Percentiles rank a stretch among this genome's conserved stretches.
Evolutionary conservation across 1,140 invertebrate species (phyloP).

Genomic region (Neelides sp.): DNA sequence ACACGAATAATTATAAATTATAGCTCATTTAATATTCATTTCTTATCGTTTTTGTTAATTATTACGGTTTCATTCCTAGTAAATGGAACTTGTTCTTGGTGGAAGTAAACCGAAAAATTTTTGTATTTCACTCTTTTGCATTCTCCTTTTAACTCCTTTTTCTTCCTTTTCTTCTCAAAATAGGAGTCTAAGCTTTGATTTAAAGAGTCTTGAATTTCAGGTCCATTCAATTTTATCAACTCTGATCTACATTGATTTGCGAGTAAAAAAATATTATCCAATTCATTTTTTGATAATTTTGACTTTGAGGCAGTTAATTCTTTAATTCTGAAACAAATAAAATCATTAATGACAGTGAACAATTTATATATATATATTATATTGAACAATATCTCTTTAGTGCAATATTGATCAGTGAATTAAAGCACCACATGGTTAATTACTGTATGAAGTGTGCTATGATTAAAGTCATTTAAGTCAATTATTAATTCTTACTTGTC

Average conservation of each 20-base stretch:
- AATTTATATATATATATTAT: too few species aligned
- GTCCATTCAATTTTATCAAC: too few species aligned
- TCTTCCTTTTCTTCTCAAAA: not conserved
- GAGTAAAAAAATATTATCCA: not conserved
- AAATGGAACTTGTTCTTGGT: slow-evolving; percentile 11
- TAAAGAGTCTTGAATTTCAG: not conserved
- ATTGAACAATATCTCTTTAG: too few species aligned
- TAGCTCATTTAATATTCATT: not conserved
- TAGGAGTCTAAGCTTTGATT: not conserved
- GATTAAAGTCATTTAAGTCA: not conserved
- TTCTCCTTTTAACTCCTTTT: not conserved
- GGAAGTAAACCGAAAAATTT: slow-evolving; percentile 13
- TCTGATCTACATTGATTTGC: not conserved
- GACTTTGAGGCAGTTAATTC: slow-evolving; percentile 4
- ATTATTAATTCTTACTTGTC: slow-evolving; percentile 2
- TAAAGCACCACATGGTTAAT: too few species aligned
- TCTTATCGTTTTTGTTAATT: not conserved
- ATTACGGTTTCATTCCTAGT: not conserved
- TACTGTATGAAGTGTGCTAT: not conserved
- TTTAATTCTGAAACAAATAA: slow-evolving; percentile 3
- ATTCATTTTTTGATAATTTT: not conserved
- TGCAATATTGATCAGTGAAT: too few species aligned
- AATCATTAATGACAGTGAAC: too few species aligned
- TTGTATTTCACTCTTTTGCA: slow-evolving; percentile 5
- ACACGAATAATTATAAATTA: not conserved